Evolutionary conservation across 2,797 vertebrate genomes (phyloP), one percentile per base, ranked within the genome.

Genomic region (Tamandua tetradactyla): DNA sequence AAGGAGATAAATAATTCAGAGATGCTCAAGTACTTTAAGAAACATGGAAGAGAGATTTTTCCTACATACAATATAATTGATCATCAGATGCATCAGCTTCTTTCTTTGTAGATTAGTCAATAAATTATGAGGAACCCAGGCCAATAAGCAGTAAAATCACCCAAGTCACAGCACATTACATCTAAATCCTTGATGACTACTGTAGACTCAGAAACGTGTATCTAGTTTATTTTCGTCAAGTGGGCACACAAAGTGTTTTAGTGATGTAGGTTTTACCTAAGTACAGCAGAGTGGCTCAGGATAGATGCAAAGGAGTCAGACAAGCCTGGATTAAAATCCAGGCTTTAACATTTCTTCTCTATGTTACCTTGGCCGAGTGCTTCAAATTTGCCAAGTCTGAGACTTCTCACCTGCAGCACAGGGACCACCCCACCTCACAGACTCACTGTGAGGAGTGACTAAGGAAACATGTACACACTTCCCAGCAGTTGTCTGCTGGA

Each of bases 141-240:
- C 3, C 42, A 40, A 27, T 17, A 20, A 17, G 17, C 4, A 44
- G 32, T 22, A 79, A 62, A 87, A 78, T 42, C 8, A n/a, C 57
- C 40, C 23, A 71, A 59, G 49, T 84, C 44, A 37, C 15, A 30
- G 49, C 80, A 83, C 84, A 71, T 62, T 42, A 83, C 84, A 71
- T 62, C 49, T 23, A 42, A 81, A 62, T 82, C 74, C 55, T 76
- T 49, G 6, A 76, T 62, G 30, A 42, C 84, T n/a, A 35, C 27
- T 82, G 88, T n/a, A 84, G 79, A 69, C 30, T 69, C 27, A 44
- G 71, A 87, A 86, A 80, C 66, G 20, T 30, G 1, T 23, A 87
- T 76, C 72, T 87, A 32, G 22, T 76, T n/a, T 44, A 88, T 80
- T 87, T 84, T 72, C 86, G 37, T 94, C 71, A 87, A 59, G 74